A percentile compares a stretch with the other conserved stretches of the same genome.
phyloP scores from a whole-genome alignment of 2,797 vertebrate genomes.

The Borostomias antarcticus region DNA sequence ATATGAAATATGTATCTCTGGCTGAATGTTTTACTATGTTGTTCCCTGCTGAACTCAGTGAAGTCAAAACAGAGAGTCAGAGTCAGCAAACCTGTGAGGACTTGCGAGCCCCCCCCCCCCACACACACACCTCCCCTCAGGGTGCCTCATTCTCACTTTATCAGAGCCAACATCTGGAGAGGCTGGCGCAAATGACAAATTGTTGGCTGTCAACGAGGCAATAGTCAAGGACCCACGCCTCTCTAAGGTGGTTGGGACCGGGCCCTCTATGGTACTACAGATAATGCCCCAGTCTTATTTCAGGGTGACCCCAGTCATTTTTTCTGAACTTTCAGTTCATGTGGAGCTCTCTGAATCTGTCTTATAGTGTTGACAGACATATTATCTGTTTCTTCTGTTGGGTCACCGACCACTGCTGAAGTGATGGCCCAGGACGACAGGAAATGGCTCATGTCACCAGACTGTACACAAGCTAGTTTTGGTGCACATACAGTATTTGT shows the following conservation, averaged over 20 bases:
- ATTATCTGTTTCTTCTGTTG: conserved; percentile 24
- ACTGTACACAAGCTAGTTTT: no score
- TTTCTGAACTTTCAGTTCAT: not conserved
- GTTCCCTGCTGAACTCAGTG: conserved; percentile 34
- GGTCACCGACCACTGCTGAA: no score
- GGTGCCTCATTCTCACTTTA: conserved; percentile 50
- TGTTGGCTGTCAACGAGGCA: conserved; percentile 40
- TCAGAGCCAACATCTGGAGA: conserved; percentile 66
- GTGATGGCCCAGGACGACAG: no score
- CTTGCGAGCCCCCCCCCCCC: not conserved
- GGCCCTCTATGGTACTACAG: not conserved
- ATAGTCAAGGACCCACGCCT: conserved; percentile 27
- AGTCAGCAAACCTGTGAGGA: not conserved
- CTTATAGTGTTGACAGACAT: not conserved
- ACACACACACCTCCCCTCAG: conserved; percentile 42
- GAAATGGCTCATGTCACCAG: no score
- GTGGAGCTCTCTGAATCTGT: not conserved
- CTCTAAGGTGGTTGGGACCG: conserved; percentile 20
- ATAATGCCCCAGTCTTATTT: not conserved
- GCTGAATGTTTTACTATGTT: not conserved
- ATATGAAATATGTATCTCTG: not conserved
- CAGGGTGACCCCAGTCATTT: no score
- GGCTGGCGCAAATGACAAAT: conserved; percentile 43
- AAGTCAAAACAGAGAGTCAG: not conserved
- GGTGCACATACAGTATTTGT: no score